These are phyloP conservation scores for Cheirogaleus medius DNA, from an alignment of 2,113 vertebrate genomes.

Conservation along the genomic window DNA sequence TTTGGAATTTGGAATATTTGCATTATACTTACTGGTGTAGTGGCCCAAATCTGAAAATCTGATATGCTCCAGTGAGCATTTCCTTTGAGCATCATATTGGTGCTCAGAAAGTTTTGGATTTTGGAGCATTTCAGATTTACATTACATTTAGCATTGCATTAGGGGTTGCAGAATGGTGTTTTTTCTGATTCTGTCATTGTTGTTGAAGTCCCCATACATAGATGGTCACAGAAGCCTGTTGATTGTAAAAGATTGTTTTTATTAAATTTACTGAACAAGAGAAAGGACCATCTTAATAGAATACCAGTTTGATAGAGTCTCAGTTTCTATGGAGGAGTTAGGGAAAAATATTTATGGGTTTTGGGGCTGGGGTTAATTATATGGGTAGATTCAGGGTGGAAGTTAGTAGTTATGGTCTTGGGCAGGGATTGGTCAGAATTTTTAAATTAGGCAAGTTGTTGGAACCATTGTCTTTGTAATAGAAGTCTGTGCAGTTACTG, in stretches of 20 bases:
- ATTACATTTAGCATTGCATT: not conserved
- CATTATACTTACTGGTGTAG: no score
- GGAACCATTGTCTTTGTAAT: not conserved
- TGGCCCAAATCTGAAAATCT: no score
- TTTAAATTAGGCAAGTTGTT: not conserved
- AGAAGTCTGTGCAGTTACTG: not conserved
- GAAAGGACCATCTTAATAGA: not conserved
- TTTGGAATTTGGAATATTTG: no score
- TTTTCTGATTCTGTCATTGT: not conserved
- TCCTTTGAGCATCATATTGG: no score
- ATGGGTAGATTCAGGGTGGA: not conserved
- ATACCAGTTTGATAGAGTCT: not conserved
- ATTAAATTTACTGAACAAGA: not conserved
- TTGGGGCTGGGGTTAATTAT: not conserved
- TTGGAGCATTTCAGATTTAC: no score
- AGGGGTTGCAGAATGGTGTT: not conserved
- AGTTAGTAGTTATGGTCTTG: not conserved
- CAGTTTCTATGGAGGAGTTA: not conserved
- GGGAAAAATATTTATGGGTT: not conserved
- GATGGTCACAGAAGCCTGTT: not conserved
- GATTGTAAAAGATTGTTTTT: not conserved
- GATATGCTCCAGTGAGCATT: no score
- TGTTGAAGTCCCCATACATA: not conserved
- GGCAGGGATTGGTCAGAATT: not conserved
- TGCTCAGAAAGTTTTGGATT: no score